Evolutionary conservation across 1,140 invertebrate species (phyloP).

Genomic region (Heterodera schachtii): DNA sequence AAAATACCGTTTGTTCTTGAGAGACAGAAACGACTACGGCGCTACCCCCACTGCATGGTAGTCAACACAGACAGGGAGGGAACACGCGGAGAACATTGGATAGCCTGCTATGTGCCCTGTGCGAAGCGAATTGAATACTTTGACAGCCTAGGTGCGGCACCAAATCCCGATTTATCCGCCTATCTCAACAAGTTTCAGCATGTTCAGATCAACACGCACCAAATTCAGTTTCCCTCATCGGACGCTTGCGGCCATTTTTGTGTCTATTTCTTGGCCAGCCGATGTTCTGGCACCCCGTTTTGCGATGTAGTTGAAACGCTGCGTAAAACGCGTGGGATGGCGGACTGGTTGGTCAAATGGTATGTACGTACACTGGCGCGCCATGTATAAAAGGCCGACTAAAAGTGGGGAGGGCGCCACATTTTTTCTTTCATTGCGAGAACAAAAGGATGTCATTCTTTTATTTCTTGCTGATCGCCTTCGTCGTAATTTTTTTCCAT

Average conservation of each 20-base stretch:
- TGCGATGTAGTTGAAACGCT: neutral
- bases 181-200: neutral
- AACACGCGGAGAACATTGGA: slow-evolving; percentile 17
- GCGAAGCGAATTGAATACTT: slow-evolving; percentile 18
- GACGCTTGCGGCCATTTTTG: slow-evolving; percentile 20
- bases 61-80: slow-evolving; percentile 16
- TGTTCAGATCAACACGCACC: slow-evolving; percentile 9
- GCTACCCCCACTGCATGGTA: slow-evolving; percentile 28
- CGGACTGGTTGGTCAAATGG: too few species aligned
- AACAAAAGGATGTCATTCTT: too few species aligned
- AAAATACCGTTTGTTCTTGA: slow-evolving; percentile 10
- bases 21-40: neutral
- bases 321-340: too few species aligned
- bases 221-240: neutral
- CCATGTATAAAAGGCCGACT: too few species aligned
- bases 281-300: neutral
- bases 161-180: slow-evolving; percentile 3
- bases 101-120: neutral
- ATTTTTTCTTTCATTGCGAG: too few species aligned
- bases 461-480: too few species aligned
- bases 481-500: neutral
- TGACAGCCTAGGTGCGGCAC: slow-evolving; percentile 13
- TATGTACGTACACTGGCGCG: neutral
- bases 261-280: slow-evolving; percentile 4
- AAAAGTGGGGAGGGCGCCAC: too few species aligned